Evolutionary conservation across 2,888 invertebrate species (phyloP).

Genomic region (Orchesellides sinensis): DNA sequence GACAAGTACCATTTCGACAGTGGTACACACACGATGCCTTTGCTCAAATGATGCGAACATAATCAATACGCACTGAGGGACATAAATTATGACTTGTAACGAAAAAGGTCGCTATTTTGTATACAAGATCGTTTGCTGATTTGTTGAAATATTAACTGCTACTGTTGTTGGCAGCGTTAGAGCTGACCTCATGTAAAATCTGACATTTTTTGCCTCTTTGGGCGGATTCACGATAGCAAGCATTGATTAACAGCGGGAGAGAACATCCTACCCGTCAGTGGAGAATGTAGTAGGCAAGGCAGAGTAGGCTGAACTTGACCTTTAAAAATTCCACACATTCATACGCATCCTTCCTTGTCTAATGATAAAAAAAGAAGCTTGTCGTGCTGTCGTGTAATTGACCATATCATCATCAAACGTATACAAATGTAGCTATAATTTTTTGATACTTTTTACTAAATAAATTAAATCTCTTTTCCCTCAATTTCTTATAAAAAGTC

Average conservation of each 20-base stretch:
- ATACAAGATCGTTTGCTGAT: not conserved
- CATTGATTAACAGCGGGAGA: constrained; percentile 63
- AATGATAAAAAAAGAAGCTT: too few relatives aligned
- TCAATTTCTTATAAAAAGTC: too few relatives aligned
- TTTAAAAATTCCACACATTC: constrained; percentile 38
- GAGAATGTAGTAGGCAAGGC: constrained; percentile 50
- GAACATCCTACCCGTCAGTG: constrained; percentile 51
- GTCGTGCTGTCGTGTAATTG: too few relatives aligned
- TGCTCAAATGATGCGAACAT: too few relatives aligned
- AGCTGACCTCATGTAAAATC: not conserved
- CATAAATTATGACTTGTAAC: too few relatives aligned
- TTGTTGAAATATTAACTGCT: not conserved
- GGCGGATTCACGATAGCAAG: constrained; percentile 54
- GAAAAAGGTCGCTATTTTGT: too few relatives aligned
- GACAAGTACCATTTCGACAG: too few relatives aligned
- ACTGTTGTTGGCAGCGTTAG: not conserved
- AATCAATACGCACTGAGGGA: too few relatives aligned
- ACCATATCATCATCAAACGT: not conserved
- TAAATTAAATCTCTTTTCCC: too few relatives aligned
- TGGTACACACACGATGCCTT: too few relatives aligned
- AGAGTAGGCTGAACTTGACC: constrained; percentile 63
- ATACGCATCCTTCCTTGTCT: constrained; percentile 55
- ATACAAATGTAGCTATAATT: too few relatives aligned
- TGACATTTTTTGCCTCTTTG: constrained; percentile 40
- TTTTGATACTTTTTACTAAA: too few relatives aligned